Percentiles rank a stretch among this genome's conserved stretches.
These are phyloP conservation scores for Atta texana DNA, from an alignment of 1,140 invertebrate species.

Conservation along the genomic window DNA sequence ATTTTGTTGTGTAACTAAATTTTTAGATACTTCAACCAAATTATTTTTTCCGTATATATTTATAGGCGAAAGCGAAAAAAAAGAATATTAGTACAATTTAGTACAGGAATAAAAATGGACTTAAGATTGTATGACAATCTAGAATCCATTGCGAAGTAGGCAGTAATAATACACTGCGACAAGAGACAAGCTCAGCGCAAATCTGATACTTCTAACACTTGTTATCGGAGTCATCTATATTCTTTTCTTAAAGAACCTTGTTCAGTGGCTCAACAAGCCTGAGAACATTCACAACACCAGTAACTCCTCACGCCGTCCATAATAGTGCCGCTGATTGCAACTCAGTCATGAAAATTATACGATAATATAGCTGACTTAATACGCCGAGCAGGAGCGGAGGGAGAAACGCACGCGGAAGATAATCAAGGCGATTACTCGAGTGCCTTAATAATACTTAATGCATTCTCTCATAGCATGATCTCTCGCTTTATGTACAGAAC, in stretches of 20 bases:
- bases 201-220: neutral
- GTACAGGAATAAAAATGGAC: no score
- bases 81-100: no score
- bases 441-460: constrained; percentile 43
- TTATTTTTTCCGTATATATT: no score
- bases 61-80: no score
- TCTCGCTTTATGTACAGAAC: neutral
- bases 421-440: constrained; percentile 21
- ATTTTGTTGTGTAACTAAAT: no score
- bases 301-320: neutral
- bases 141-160: neutral
- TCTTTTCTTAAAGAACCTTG: neutral
- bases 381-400: neutral
- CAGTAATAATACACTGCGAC: neutral
- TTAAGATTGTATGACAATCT: neutral
- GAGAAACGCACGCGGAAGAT: constrained; percentile 4
- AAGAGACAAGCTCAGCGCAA: neutral
- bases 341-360: constrained; percentile 34
- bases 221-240: constrained; percentile 12
- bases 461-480: neutral
- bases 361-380: constrained; percentile 24
- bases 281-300: neutral
- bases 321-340: constrained; percentile 48
- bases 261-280: neutral
- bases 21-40: no score